phyloP scores from a whole-genome alignment of 2,113 vertebrate species.

The Ailurus styani region DNA sequence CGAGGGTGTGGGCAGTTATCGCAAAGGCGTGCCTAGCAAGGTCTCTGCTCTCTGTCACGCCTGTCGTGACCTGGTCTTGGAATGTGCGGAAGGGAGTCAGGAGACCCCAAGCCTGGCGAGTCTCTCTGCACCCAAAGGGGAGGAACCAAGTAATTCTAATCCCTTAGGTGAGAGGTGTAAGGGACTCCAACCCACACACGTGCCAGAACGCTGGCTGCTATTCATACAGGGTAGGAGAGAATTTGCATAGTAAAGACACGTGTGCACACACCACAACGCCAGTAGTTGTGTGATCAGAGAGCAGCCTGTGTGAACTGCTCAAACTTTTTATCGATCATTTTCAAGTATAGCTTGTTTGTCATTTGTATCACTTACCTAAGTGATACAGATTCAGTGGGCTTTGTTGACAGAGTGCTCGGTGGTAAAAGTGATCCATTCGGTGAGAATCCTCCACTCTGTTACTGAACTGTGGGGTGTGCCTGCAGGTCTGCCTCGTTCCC shows the following conservation, averaged over 20 bases:
- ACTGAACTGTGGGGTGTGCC: background rate
- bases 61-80: accelerated
- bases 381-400: background rate
- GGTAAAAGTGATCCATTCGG: accelerated
- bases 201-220: accelerated
- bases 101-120: background rate
- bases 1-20: accelerated
- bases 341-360: background rate
- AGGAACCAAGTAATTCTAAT: background rate
- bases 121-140: background rate
- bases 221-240: background rate
- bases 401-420: background rate
- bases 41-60: background rate
- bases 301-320: background rate
- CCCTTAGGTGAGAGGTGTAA: accelerated
- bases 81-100: background rate
- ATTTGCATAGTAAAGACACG: background rate
- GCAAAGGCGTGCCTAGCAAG: background rate
- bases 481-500: background rate
- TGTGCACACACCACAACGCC: background rate
- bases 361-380: background rate
- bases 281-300: background rate
- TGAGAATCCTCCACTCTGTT: background rate
- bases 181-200: background rate
- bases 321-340: background rate